Base-by-base conservation (phyloP, 2,888 invertebrate species). In the Drosophila anceps region DNA sequence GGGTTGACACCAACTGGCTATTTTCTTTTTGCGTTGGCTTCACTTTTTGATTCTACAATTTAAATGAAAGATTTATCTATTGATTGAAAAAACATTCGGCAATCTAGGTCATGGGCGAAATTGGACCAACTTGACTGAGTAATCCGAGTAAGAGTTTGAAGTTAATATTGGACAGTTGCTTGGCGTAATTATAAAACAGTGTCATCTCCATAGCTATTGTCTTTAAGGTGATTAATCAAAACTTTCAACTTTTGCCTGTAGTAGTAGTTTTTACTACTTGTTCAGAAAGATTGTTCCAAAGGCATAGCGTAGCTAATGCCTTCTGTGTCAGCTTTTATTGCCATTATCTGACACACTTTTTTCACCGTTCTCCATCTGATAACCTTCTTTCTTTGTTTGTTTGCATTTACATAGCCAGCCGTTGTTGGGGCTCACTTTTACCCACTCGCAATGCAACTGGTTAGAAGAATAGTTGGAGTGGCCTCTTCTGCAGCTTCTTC, bases 291-390 rank as follows among this genome's bases (percentile, higher is more conserved):
- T 65, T 15, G 13, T 50, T 44, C 24, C 33, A 54, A 12, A 7
- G 10, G 8, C 20, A 13, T 0, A 53, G 53, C 50, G n/a, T 15
- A 29, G 66, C 39, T 70, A 50, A 50, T 50, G 50, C 50, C 50
- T 41, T 55, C 59, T 51, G 43, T 60, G 54, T n/a, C 73, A 51
- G 27, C 46, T 46, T 48, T 37, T 46, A 55, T 35, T 58, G 64
- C 39, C 65, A 65, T 69, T 79, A 79, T 66, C 70, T 64, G 60
- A 53, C 76, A 79, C 24, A 69, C 65, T 73, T 73, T 60, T 58
- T 72, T 37, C 44, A 41, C 35, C 50, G 53, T 57, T 46, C 43
- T 46, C 62, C 65, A 76, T 66, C 63, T 43, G 80, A 79, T 77
- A 77, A 58, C 71, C 71, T n/a, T 51, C 48, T 39, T 61, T 57